Percentiles rank a stretch among this genome's conserved stretches.
phyloP scores from a whole-genome alignment of 2,113 vertebrate genomes.

The Choloepus hoffmanni region DNA sequence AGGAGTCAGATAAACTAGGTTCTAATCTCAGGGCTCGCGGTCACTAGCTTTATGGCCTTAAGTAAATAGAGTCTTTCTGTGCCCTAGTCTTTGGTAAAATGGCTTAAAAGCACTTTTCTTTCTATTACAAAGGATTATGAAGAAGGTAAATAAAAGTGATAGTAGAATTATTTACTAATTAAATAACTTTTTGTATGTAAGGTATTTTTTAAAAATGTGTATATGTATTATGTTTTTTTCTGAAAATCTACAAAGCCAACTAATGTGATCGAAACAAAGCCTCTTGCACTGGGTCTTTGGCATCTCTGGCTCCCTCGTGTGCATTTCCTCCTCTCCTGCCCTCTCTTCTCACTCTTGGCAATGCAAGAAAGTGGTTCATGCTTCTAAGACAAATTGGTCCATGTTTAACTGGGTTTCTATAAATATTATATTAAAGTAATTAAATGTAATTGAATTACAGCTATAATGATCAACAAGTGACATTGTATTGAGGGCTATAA shows the following conservation, averaged over 20 bases:
- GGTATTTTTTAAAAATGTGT: not conserved
- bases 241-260: not conserved
- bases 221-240: not conserved
- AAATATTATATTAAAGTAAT: slow-evolving; percentile 40
- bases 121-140: not conserved
- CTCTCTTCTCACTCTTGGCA: not conserved
- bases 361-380: not conserved
- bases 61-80: not conserved
- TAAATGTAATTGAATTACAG: slow-evolving; percentile 37
- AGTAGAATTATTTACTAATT: not conserved
- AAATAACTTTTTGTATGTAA: not conserved
- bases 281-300: not conserved
- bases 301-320: not conserved
- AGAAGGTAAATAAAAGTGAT: not conserved
- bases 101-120: not conserved
- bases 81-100: not conserved
- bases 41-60: not conserved
- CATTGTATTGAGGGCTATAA: not conserved
- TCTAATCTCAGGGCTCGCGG: not conserved
- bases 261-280: not conserved
- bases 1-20: not conserved
- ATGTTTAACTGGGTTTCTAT: not conserved
- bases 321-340: not conserved
- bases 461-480: not conserved
- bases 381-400: slow-evolving; percentile 21